Evolutionary conservation across 1,140 invertebrate genomes (phyloP).

Genomic region (Leptinotarsa texana): DNA sequence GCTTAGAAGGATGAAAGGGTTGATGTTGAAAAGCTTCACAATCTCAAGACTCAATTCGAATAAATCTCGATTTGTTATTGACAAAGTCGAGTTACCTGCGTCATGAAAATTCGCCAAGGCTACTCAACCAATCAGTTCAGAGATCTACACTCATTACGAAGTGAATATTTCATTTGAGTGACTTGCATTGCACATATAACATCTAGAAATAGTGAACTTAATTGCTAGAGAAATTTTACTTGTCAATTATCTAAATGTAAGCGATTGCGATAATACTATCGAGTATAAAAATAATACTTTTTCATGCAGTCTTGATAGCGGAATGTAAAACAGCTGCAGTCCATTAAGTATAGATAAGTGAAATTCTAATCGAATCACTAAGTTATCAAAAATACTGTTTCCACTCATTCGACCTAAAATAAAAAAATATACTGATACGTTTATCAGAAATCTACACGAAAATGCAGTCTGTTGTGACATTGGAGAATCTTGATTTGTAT

Average conservation of each 20-base stretch:
- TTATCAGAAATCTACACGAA: not conserved
- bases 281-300: not conserved
- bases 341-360: constrained; percentile 6
- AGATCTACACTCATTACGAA: too few species aligned
- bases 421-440: not conserved
- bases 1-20: too few species aligned
- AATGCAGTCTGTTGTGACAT: not conserved
- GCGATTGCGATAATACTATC: not conserved
- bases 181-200: not conserved
- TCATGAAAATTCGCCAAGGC: too few species aligned
- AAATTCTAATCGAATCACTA: not conserved
- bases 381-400: not conserved
- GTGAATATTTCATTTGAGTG: too few species aligned
- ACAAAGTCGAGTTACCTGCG: too few species aligned
- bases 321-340: constrained; percentile 5
- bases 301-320: not conserved
- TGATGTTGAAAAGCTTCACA: too few species aligned
- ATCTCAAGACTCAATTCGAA: too few species aligned
- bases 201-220: not conserved
- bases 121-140: too few species aligned
- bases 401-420: not conserved
- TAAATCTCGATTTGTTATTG: too few species aligned
- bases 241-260: constrained; percentile 1
- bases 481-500: not conserved
- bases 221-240: constrained; percentile 1